phyloP scores from a whole-genome alignment of 2,888 invertebrate genomes.

The Crematogaster levior region DNA sequence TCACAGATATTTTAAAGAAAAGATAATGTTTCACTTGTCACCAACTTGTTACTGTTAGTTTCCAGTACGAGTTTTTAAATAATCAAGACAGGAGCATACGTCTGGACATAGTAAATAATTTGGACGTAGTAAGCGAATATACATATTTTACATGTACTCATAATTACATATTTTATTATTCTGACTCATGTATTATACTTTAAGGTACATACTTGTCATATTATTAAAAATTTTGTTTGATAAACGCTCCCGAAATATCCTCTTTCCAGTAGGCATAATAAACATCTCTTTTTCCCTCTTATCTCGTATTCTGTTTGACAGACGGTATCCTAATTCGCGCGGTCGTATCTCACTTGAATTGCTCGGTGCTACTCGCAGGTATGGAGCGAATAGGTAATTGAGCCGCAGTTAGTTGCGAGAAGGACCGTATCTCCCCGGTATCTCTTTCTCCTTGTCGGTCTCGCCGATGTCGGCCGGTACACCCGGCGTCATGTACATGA shows the following conservation, averaged over 20 bases:
- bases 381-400: slow-evolving; percentile 61
- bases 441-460: slow-evolving; percentile 59
- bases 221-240: not conserved
- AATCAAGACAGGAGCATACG: not conserved
- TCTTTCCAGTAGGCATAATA: not conserved
- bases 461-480: slow-evolving; percentile 40
- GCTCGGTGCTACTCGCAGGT: slow-evolving; percentile 39
- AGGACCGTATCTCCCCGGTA: slow-evolving; percentile 64
- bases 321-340: slow-evolving; percentile 66
- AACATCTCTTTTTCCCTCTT: slow-evolving; percentile 32
- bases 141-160: no score
- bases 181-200: not conserved
- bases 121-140: no score
- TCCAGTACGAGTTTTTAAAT: not conserved
- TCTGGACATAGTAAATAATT: not conserved
- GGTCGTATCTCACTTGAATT: slow-evolving; percentile 48
- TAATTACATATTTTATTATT: not conserved
- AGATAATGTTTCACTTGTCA: not conserved
- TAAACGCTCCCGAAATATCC: not conserved
- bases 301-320: slow-evolving; percentile 53
- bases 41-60: not conserved
- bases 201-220: not conserved
- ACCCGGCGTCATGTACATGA: slow-evolving; percentile 37
- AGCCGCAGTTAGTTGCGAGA: slow-evolving; percentile 62
- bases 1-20: not conserved